Base-by-base conservation (phyloP, 2,888 invertebrate genomes). In the Steinernema carpocapsae region DNA sequence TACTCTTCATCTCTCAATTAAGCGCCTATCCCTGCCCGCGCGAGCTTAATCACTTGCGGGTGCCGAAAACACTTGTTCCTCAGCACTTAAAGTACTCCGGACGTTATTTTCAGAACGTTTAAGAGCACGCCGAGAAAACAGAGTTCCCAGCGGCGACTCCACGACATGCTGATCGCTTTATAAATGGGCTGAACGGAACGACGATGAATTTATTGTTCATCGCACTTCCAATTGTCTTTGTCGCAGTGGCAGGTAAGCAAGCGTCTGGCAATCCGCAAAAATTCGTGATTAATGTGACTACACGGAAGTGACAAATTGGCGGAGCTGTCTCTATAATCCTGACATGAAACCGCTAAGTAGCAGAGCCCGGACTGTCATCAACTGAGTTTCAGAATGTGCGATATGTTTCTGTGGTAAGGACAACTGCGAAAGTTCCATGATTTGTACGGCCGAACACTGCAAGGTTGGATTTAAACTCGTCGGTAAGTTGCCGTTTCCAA, bases 141-240 rank as follows among this genome's bases (percentile, higher is more conserved):
- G 48, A 37, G 37, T 37, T 37, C 37, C 37, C 37, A 37, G 37
- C 37, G 37, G 37, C 37, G 37, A 37, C 37, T 22, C 32, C 17
- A 64, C 19, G 64, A 32, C 29, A 37, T 64, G 64, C 64, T 64
- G 29, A 26, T 26, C 64, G 32, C 32, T 17, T 64, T 29, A 64
- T 64, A 64, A 64, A 64, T 64, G 64, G 64, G 64, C 64, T 64
- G 64, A 64, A 64, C 64, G 29, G 64, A 64, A 64, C 64, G 29
- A 26, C 64, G 22, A 64, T 64, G 64, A 64, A 64, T 37, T 64
- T 64, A 64, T 32, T 64, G 37, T 64, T 64, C 64, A 29, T 64
- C 64, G 64, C 64, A 32, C 64, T 64, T 64, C 64, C 24, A 64
- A 32, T 64, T 32, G 64, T 29, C 32, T 64, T 64, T 29, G 26